A percentile compares a stretch with the other conserved stretches of the same genome.
Evolutionary conservation across 1,140 invertebrate species (phyloP).

Genomic region (Pogonomyrmex californicus): DNA sequence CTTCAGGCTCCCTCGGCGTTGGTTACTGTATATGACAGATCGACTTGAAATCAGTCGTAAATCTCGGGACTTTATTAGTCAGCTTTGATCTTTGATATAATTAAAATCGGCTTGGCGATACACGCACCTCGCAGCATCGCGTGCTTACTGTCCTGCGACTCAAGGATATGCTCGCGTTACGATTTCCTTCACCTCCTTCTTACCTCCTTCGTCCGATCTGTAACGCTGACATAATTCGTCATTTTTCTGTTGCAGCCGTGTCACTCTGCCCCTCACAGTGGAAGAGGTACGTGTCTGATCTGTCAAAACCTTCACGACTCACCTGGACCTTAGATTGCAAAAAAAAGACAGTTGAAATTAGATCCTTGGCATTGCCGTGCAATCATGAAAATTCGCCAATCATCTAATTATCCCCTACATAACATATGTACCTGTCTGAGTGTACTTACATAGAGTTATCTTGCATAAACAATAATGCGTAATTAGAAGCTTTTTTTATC

Average conservation of each 20-base stretch:
- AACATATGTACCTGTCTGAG: neutral
- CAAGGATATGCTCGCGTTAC: conserved; percentile 66
- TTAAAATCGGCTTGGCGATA: conserved; percentile 25
- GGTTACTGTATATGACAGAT: neutral
- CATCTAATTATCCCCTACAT: conserved; percentile 74
- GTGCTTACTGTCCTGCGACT: conserved; percentile 17
- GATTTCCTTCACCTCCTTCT: conserved; percentile 13
- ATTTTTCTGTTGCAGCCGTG: conserved; percentile 89
- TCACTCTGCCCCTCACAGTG: conserved; percentile 91
- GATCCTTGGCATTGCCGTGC: conserved; percentile 15
- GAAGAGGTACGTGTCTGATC: conserved; percentile 89
- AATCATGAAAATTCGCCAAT: conserved; percentile 75
- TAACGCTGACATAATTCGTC: conserved; percentile 67
- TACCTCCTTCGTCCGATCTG: neutral
- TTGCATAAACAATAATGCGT: conserved; percentile 7
- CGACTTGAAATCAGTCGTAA: neutral
- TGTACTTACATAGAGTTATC: conserved; percentile 20
- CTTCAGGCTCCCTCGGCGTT: too few species aligned
- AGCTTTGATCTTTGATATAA: conserved; percentile 34
- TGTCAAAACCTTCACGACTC: conserved; percentile 29
- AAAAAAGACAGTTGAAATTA: conserved; percentile 44
- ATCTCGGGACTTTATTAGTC: conserved; percentile 31
- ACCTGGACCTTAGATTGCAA: conserved; percentile 42
- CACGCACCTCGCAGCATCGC: neutral
- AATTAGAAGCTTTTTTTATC: neutral